Base-by-base conservation (phyloP, 2,797 vertebrate species). In the Vultur gryphus region DNA sequence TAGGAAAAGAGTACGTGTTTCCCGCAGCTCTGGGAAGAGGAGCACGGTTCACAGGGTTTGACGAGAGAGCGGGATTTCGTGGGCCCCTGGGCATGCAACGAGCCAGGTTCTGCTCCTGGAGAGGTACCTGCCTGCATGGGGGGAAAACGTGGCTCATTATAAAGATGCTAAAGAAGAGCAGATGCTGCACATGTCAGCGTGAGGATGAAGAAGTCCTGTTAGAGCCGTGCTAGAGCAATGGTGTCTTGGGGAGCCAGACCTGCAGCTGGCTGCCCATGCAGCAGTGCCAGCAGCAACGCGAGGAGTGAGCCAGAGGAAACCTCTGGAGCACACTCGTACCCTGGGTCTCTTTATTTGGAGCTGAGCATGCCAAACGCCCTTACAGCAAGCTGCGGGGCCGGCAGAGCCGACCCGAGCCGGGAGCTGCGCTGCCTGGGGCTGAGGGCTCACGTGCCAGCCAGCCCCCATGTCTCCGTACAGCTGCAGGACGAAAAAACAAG, bases 351-450 rank as follows among this genome's bases (percentile, higher is more conserved):
- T 25, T 31, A 4, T 48, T 21, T 0, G 3, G 49, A 64, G 62
- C 69, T 8, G 8, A 31, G 46, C 2, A 0, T 11, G 29, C 62
- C 2, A 1, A 5, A 24, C 1, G 1, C 33, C 16, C 65, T 10
- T 5, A 44, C 0, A 1, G 70, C 79, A 49, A 28, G 29, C 41
- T 43, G 41, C 0, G 4, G 49, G 83, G 33, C 64, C 1, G 1
- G 46, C 52, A 37, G 67, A 73, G 61, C 52, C 0, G 0, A n/a
- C 19, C 33, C 0, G 3, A 62, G 43, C 19, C 0, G 2, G 37
- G 54, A 24, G 37, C n/a, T 31, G 8, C 0, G 4, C 37, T 62
- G 61, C 43, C 37, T 18, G 33, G 48, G 52, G 49, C 55, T 67
- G 54, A 9, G 21, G 55, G 33, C 41, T 61, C 52, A 10, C 0